These are phyloP conservation scores for Luidia sarsii DNA, from an alignment of 53 echinoderm and acorn worm genomes.

Conservation along the genomic window DNA sequence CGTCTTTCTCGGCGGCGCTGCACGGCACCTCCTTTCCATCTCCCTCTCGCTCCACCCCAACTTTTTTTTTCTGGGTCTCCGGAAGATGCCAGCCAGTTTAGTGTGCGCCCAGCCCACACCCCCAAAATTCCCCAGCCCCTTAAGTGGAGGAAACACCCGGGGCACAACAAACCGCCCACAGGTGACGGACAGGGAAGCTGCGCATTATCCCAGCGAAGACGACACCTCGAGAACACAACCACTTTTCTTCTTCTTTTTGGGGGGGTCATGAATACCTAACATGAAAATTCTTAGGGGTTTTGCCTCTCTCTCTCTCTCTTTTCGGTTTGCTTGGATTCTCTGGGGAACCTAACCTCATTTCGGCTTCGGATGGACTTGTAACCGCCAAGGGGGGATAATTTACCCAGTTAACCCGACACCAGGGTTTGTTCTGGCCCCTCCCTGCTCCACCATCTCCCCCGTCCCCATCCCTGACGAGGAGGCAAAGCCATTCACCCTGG, in stretches of 20 bases:
- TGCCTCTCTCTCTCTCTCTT: no score
- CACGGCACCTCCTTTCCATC: no score
- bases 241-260: background rate
- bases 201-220: slow-evolving; percentile 33
- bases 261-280: slow-evolving; percentile 28
- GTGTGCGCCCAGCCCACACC: background rate
- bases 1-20: slow-evolving; percentile 18
- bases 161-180: slow-evolving; percentile 27
- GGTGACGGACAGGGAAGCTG: background rate
- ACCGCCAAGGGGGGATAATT: slow-evolving; percentile 44
- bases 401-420: slow-evolving; percentile 35
- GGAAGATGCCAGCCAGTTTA: no score
- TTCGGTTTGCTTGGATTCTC: background rate
- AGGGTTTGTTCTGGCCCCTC: slow-evolving; percentile 18
- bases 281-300: background rate
- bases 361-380: slow-evolving; percentile 22
- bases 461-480: background rate
- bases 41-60: no score
- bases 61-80: no score
- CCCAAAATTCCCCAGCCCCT: background rate
- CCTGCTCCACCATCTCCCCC: background rate
- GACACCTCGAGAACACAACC: background rate
- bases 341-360: slow-evolving; percentile 18
- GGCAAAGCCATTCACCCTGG: slow-evolving; percentile 29
- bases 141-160: slow-evolving; percentile 23